Base-by-base conservation (phyloP, 2,888 invertebrate genomes). In the Cheilosia vernalis region DNA sequence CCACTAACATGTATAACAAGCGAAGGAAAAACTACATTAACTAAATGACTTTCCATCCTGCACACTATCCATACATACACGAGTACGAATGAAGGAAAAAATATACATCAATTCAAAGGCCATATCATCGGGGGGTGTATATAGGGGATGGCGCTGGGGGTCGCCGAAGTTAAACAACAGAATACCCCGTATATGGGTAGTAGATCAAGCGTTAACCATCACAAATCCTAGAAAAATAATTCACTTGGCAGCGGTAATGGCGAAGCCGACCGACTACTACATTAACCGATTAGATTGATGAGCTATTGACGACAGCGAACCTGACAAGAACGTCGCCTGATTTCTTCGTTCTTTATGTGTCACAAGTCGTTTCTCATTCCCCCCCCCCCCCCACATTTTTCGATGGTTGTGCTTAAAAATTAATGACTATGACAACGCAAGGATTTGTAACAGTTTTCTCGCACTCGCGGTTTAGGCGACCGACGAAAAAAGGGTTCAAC, bases 1-100 rank as follows among this genome's bases (percentile, higher is more conserved):
- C 15, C 2, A 27, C 27, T 17, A 60, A 49, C n/a, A 42, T 19
- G 27, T 73, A 69, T 69, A 79, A 73, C 73, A 73, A 78, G 42
- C 73, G 42, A 51, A 67, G 67, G 67, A 67, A 84, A 67, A 74
- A 79, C 83, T 79, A 79, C 83, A 84, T 84, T 84, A 84, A 84
- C 67, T 79, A 84, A 84, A 84, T 84, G 83, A 84, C 83, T 84
- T 79, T 84, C 73, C 74, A 84, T 84, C 83, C 83, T 74, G 56
- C 42, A 37, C 7, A 49, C 40, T 69, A 61, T 10, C 27, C 44
- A 49, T 30, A 58, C 2, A 66, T 2, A 30, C 47, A 24, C 55
- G 55, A 44, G 44, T 76, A 37, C 19, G 37, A 70, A 44, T 74
- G 42, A 67, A 61, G 60, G 37, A 40, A 80, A 60, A 72, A 64